These are phyloP conservation scores for Rhea pennata DNA, from an alignment of 2,113 vertebrate genomes.

Conservation along the genomic window DNA sequence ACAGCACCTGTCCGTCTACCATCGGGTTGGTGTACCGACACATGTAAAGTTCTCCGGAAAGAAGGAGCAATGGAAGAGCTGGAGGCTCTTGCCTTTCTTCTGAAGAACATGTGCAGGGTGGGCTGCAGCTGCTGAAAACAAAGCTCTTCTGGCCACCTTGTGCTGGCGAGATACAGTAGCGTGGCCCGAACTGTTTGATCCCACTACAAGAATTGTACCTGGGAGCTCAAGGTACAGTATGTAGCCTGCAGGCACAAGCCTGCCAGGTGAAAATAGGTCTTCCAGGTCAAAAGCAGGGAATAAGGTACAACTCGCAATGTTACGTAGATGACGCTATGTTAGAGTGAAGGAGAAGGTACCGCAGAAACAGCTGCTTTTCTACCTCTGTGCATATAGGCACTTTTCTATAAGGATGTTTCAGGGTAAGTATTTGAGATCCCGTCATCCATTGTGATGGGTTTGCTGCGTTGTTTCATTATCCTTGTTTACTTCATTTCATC, in stretches of 20 bases:
- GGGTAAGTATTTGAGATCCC: background rate
- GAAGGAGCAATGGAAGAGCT: too few species aligned
- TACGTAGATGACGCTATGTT: too few species aligned
- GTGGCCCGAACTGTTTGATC: background rate
- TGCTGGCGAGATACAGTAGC: background rate
- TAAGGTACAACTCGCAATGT: fast-evolving
- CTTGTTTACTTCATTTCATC: fast-evolving
- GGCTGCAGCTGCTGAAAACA: background rate
- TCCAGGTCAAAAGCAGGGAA: background rate
- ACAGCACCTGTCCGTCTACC: too few species aligned
- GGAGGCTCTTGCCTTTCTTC: background rate
- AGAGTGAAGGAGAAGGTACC: background rate
- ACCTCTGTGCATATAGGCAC: fast-evolving
- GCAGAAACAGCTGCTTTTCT: background rate
- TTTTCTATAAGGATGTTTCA: fast-evolving
- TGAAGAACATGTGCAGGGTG: background rate
- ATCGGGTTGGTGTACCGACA: too few species aligned
- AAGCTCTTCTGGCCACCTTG: background rate
- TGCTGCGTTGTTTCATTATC: background rate
- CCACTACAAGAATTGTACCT: background rate
- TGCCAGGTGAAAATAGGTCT: fast-evolving
- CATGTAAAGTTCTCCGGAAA: background rate
- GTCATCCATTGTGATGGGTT: background rate
- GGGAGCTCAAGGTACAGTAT: background rate
- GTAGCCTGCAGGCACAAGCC: fast-evolving